These are phyloP conservation scores for Caenorhabditis becei DNA, from an alignment of 2,888 invertebrate genomes.

Conservation along the genomic window DNA sequence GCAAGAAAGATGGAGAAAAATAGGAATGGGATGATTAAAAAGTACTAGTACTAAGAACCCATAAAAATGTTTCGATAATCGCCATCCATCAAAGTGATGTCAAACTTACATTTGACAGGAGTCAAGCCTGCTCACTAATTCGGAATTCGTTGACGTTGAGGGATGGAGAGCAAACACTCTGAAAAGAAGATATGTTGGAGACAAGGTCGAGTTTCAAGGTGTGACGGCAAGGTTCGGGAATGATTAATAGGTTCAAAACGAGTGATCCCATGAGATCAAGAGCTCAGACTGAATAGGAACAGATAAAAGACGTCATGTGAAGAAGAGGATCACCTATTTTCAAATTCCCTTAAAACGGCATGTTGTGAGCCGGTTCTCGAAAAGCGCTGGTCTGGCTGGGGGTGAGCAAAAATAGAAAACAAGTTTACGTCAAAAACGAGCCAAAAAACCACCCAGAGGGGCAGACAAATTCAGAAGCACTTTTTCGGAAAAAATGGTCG, in stretches of 20 bases:
- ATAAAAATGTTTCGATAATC: not conserved
- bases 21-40: not conserved
- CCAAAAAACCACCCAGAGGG: not conserved
- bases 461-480: not conserved
- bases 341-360: not conserved
- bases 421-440: slow-evolving; percentile 6
- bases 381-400: too few relatives aligned
- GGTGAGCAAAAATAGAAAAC: slow-evolving; percentile 3
- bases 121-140: slow-evolving; percentile 26
- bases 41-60: too few relatives aligned
- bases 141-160: slow-evolving; percentile 42
- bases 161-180: slow-evolving; percentile 30
- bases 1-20: too few relatives aligned
- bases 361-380: too few relatives aligned
- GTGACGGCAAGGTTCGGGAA: slow-evolving; percentile 16
- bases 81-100: slow-evolving; percentile 39
- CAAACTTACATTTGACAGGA: slow-evolving; percentile 38
- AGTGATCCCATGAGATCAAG: too few relatives aligned
- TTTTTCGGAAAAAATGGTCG: not conserved
- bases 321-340: not conserved
- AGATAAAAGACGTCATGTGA: too few relatives aligned
- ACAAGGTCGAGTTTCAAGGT: slow-evolving; percentile 41
- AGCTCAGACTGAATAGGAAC: too few relatives aligned
- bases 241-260: not conserved
- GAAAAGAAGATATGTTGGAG: slow-evolving; percentile 37